Evolutionary conservation across 2,888 invertebrate genomes (phyloP).

Genomic region (Pseudanteris insignis): DNA sequence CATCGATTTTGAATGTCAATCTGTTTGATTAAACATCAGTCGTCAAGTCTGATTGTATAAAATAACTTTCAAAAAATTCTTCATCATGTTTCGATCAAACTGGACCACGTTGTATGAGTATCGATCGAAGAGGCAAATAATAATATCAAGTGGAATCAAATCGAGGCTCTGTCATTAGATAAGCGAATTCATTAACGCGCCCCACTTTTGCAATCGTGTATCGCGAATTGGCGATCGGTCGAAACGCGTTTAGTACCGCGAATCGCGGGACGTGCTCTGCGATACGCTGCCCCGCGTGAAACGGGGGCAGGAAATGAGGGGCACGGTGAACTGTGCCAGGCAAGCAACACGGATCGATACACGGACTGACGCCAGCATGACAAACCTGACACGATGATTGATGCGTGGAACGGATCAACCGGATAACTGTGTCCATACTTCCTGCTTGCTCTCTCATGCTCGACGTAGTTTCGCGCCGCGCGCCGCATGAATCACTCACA

Average conservation of each 20-base stretch:
- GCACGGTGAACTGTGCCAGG: not conserved
- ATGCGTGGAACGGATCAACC: slow-evolving; percentile 22
- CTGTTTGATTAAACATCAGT: too few relatives aligned
- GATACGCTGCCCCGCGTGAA: not conserved
- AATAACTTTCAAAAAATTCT: too few relatives aligned
- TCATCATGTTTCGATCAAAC: too few relatives aligned
- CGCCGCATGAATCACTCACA: slow-evolving; percentile 15
- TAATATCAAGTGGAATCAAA: slow-evolving; percentile 28
- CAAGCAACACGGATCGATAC: slow-evolving; percentile 17
- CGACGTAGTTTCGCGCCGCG: slow-evolving; percentile 12
- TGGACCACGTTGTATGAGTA: too few relatives aligned
- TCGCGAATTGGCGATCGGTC: slow-evolving; percentile 4
- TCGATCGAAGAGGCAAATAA: slow-evolving; percentile 36
- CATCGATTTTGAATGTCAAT: too few relatives aligned
- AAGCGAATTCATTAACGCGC: slow-evolving; percentile 62
- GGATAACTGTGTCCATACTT: slow-evolving; percentile 18
- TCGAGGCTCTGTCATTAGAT: slow-evolving; percentile 53
- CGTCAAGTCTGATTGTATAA: too few relatives aligned
- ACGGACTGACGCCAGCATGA: slow-evolving; percentile 8
- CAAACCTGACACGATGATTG: slow-evolving; percentile 32
- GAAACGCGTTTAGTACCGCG: too few relatives aligned
- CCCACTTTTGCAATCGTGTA: slow-evolving; percentile 50
- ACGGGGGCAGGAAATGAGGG: not conserved
- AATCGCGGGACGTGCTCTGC: not conserved
- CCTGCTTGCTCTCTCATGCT: slow-evolving; percentile 16